Evolutionary conservation across 1,140 invertebrate genomes (phyloP).

Genomic region (Potamilus streckersoni): DNA sequence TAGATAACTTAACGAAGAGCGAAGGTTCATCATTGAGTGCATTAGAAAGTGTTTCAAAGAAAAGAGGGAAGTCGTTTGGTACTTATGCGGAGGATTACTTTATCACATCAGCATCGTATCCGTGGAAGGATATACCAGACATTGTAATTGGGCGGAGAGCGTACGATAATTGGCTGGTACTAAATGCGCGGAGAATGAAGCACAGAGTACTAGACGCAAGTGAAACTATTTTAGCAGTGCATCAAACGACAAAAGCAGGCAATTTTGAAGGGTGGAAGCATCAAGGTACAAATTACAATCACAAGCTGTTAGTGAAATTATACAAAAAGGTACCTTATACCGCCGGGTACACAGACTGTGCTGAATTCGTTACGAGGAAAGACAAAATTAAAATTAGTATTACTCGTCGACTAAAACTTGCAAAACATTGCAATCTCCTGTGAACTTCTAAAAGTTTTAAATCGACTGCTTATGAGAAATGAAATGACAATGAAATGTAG

Average conservation of each 20-base stretch:
- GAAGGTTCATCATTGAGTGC: constrained; percentile 32
- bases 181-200: constrained; percentile 30
- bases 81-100: constrained; percentile 51
- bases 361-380: too few relatives aligned
- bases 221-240: constrained; percentile 42
- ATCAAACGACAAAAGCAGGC: constrained; percentile 50
- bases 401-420: too few relatives aligned
- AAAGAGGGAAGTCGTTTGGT: constrained; percentile 35
- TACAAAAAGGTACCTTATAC: constrained; percentile 38
- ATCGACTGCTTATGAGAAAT: too few relatives aligned
- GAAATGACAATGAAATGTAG: too few relatives aligned
- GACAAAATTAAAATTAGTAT: too few relatives aligned
- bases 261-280: constrained; percentile 42
- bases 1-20: constrained; percentile 30
- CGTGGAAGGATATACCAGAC: constrained; percentile 46
- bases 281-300: constrained; percentile 37
- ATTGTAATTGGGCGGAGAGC: constrained; percentile 47
- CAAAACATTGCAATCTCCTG: too few relatives aligned
- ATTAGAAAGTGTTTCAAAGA: constrained; percentile 23
- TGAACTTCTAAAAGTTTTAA: too few relatives aligned
- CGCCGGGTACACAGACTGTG: constrained; percentile 12
- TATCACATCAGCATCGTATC: constrained; percentile 39
- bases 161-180: constrained; percentile 53
- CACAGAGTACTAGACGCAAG: constrained; percentile 41
- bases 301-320: constrained; percentile 10